Conservation (phyloP, 2,113 vertebrate species). For the Halcyon malimbica region DNA sequence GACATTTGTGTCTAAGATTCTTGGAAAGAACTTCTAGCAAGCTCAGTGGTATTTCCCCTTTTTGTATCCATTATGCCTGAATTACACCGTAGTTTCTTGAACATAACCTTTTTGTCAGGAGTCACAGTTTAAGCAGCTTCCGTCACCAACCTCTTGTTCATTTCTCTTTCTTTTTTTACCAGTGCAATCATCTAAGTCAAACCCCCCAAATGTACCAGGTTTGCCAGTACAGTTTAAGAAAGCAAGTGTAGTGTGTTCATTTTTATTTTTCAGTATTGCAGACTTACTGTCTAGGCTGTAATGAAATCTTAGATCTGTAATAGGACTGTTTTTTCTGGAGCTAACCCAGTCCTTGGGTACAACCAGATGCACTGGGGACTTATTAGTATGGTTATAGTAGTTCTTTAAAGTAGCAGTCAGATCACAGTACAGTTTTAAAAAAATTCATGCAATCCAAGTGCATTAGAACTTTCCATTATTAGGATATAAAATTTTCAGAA, state of each 20-base stretch:
- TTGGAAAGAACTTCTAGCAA: neutral
- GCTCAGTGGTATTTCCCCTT: neutral
- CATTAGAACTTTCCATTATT: neutral
- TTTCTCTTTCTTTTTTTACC: neutral
- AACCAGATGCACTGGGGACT: neutral
- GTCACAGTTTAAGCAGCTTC: neutral
- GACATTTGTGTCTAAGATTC: neutral
- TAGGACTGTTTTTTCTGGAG: neutral
- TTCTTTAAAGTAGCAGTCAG: slow-evolving; percentile 1
- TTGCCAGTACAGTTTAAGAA: neutral
- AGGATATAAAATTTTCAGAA: neutral
- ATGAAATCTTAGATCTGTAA: neutral
- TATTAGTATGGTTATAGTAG: neutral
- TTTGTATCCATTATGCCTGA: neutral
- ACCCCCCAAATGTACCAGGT: neutral
- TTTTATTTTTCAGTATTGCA: neutral
- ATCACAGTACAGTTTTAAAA: neutral
- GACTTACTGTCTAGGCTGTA: neutral
- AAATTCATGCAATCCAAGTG: neutral
- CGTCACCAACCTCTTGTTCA: neutral
- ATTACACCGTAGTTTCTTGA: neutral
- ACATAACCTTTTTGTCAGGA: neutral
- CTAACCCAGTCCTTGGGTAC: neutral
- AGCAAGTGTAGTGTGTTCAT: neutral
- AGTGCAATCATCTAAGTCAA: neutral